These are phyloP conservation scores for Poecile montanus DNA, from an alignment of 2,797 vertebrate genomes.

Conservation along the genomic window DNA sequence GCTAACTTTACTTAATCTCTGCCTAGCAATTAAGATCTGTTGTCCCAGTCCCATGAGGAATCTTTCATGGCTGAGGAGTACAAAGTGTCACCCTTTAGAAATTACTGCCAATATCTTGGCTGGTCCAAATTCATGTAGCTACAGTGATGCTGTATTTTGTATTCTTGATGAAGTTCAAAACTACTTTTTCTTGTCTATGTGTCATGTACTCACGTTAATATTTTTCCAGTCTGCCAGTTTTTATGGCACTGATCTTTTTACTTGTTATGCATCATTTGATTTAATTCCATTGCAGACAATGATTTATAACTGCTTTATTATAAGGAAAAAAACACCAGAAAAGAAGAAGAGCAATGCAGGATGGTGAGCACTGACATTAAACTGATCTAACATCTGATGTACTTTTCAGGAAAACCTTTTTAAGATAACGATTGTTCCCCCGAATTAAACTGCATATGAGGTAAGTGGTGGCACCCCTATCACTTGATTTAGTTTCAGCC, in stretches of 20 bases:
- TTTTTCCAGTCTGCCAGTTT: slow-evolving; percentile 52
- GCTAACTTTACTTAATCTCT: not conserved
- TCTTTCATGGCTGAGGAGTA: not conserved
- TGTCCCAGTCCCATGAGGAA: not conserved
- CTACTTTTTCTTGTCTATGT: slow-evolving; percentile 16
- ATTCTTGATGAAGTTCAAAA: slow-evolving; percentile 3
- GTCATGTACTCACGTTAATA: slow-evolving; percentile 32
- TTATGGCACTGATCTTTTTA: slow-evolving; percentile 52
- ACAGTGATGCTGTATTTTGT: not conserved
- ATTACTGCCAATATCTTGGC: not conserved
- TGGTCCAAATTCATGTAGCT: not conserved
- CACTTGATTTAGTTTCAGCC: not conserved
- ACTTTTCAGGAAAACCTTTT: slow-evolving; percentile 14
- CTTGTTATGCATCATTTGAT: slow-evolving; percentile 43
- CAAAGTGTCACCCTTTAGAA: not conserved
- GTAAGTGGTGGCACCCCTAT: not conserved
- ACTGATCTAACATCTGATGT: not conserved
- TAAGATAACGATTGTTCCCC: not conserved
- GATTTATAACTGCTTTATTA: slow-evolving; percentile 30
- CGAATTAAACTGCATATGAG: not conserved
- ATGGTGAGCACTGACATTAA: not conserved
- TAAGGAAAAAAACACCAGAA: not conserved
- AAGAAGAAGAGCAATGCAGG: not conserved
- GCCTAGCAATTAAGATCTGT: not conserved
- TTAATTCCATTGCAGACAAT: slow-evolving; percentile 17